Evolutionary conservation across 1,140 invertebrate species (phyloP).

Genomic region (Portunus trituberculatus): DNA sequence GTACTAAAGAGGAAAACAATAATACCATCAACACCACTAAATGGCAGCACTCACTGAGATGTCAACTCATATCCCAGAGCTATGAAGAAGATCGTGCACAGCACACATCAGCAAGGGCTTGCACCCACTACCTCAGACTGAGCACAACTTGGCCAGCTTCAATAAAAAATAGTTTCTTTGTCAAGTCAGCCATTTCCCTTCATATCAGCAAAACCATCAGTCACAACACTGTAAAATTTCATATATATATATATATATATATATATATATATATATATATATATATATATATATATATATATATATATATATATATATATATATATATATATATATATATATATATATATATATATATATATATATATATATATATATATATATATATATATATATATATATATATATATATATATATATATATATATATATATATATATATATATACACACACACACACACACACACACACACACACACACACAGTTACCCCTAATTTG

Average conservation of each 20-base stretch:
- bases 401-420: too few relatives aligned
- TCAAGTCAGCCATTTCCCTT: neutral
- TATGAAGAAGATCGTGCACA: constrained; percentile 41
- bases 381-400: too few relatives aligned
- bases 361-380: too few relatives aligned
- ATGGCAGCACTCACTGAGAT: neutral
- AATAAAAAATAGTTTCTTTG: neutral
- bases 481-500: neutral
- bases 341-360: constrained; percentile 12
- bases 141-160: neutral
- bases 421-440: too few relatives aligned
- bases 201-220: neutral
- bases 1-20: constrained; percentile 69
- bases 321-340: constrained; percentile 34
- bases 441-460: too few relatives aligned
- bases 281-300: constrained; percentile 38
- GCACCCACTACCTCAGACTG: neutral
- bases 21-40: constrained; percentile 40
- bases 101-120: constrained; percentile 29
- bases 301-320: constrained; percentile 38
- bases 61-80: constrained; percentile 50
- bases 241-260: constrained; percentile 26
- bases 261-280: constrained; percentile 22
- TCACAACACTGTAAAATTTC: neutral
- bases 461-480: neutral